Base-by-base conservation (phyloP, 53 echinoderm and acorn worm species). In the Paracentrotus lividus region DNA sequence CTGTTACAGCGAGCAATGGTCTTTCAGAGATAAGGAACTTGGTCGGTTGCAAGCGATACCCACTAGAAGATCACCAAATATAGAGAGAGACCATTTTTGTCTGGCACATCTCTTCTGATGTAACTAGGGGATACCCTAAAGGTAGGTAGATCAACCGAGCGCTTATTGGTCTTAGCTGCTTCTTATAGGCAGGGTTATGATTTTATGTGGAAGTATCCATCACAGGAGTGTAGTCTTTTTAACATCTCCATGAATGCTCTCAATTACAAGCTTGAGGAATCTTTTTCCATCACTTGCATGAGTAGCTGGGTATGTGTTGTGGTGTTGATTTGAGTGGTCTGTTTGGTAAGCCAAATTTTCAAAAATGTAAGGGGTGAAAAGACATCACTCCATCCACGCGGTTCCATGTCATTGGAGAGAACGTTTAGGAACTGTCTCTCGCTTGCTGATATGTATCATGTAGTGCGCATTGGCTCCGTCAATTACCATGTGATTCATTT, bases 171-270 rank as follows among this genome's bases (percentile, higher is more conserved):
- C 69, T n/a, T 68, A 45, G 7, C 49, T 1, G 51, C 75, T 5
- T 90, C 90, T 49, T 52, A 40, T 90, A 90, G 24, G 90, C 90
- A 49, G 90, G 90, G 29, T 90, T 90, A 34, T 90, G n/a, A 52
- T 20, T 52, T 90, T 4, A 90, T 51, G n/a, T 72, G 26, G 18
- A 72, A 90, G 69, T 1, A 10, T n/a, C 40, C 89, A 59, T 40
- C 57, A 7, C n/a, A 43, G 1, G 65, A 42, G 55, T n/a, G 47
- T 44, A 44, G 44, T 18, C 20, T 45, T 34, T 16, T 20, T 55
- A 36, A n/a, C 55, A 88, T 58, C 33, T 36, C n/a, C n/a, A n/a
- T n/a, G n/a, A n/a, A 16, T 33, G 38, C n/a, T 38, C 57, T 38
- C 42, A 56, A 5, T 65, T 4, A 2, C 43, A 3, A 26, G n/a